Base-by-base conservation (phyloP, 92 coral and sea anemone species). In the Phenganax marumi region DNA sequence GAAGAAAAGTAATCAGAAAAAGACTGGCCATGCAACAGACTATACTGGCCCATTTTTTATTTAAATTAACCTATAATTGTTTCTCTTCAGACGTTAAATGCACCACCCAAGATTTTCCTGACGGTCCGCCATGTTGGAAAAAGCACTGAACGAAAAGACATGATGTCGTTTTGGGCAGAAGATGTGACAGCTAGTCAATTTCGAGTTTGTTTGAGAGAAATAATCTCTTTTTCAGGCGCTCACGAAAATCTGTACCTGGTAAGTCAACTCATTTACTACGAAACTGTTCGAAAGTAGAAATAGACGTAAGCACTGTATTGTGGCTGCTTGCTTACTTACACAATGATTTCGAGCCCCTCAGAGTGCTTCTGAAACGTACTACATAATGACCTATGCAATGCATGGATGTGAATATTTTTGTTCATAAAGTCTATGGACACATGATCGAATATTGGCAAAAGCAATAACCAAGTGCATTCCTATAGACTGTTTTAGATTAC, bases 201-300 rank as follows among this genome's bases (percentile, higher is more conserved):
- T 69, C 61, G 56, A 12, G 86, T 87, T 43, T 93, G 97, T 60
- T 80, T 91, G 23, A 78, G 97, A 18, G 91, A 93, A 33, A 52
- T 91, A 85, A 89, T 89, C 57, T 88, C 90, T 81, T 89, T 93
- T 66, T 92, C 89, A 19, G 95, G 97, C 19, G 87, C 85, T 19
- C 97, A 92, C 81, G 74, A 87, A 52, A 52, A 87, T 46, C 79
- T 93, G 3, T 73, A 54, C 66, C 87, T 91, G 76, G 97, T 93
- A 89, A 66, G 90, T 73, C 0, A 0, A 21, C 47, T 25, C 19
- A 21, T 68, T 13, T 68, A 1, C 23, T 12, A 68, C 26, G 6
- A 12, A 12, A 12, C 12, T 7, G 3, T 5, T 33, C 3, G 43
- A 33, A 6, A 18, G 1, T 10, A 63, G 0, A 10, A 18, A 63